A percentile compares a stretch with the other conserved stretches of the same genome.
Conservation (phyloP, 2,113 vertebrate species). For the cat (Felis catus) region F.catus_Fca126_mat1.0 CM031416.1:37630501-37631000, state of each 20-base stretch:
- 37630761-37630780: neutral
- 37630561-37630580: neutral
- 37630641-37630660: rapidly evolving
- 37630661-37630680: neutral
- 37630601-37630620: too few relatives aligned
- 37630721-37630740: neutral
- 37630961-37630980: neutral
- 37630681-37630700: neutral
- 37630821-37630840: neutral
- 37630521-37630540: neutral
- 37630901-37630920: neutral
- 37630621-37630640: neutral
- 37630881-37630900: rapidly evolving
- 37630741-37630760: rapidly evolving
- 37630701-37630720: neutral
- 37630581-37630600: neutral
- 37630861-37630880: neutral
- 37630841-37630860: rapidly evolving
- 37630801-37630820: neutral
- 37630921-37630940: rapidly evolving
- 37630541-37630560: neutral
- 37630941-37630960: too few relatives aligned
- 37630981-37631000: neutral
- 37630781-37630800: too few relatives aligned
- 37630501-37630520: neutral